These are phyloP conservation scores for Zaprionus africanus DNA, from an alignment of 1,140 invertebrate genomes.

Conservation along the genomic window DNA sequence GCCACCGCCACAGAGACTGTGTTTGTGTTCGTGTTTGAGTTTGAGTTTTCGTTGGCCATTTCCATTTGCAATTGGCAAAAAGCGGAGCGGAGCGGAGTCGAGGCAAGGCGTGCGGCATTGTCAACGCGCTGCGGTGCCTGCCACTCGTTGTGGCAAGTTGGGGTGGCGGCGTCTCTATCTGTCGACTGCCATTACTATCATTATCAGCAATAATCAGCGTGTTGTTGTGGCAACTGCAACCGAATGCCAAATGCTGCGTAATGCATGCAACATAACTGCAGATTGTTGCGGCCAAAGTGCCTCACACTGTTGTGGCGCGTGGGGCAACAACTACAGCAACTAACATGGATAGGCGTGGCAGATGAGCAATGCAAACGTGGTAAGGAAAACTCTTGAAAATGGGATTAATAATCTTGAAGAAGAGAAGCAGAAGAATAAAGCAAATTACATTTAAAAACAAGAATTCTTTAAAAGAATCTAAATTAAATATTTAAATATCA, in stretches of 20 bases:
- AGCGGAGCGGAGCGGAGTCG: constrained; percentile 14
- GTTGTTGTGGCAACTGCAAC: constrained; percentile 55
- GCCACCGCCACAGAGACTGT: constrained; percentile 21
- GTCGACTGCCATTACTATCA: constrained; percentile 53
- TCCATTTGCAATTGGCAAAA: constrained; percentile 63
- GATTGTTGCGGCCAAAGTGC: constrained; percentile 56
- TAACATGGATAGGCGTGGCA: neutral
- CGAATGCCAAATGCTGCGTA: constrained; percentile 69
- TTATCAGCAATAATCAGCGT: constrained; percentile 74
- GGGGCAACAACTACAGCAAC: neutral
- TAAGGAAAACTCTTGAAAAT: constrained; percentile 2
- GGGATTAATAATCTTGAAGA: neutral
- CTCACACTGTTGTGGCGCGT: neutral
- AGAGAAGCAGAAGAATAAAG: neutral
- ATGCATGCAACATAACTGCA: constrained; percentile 72
- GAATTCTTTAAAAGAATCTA: neutral
- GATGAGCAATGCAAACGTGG: constrained; percentile 37
- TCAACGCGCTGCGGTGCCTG: constrained; percentile 32
- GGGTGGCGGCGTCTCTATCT: constrained; percentile 15
- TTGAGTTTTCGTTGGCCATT: constrained; percentile 55
- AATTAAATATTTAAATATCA: neutral
- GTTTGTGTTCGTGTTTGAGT: constrained; percentile 22
- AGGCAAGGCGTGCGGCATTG: constrained; percentile 35
- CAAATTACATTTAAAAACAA: neutral
- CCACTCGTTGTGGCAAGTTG: constrained; percentile 38